phyloP scores from a whole-genome alignment of 2,113 vertebrate species.

The Scolopax mira region DNA sequence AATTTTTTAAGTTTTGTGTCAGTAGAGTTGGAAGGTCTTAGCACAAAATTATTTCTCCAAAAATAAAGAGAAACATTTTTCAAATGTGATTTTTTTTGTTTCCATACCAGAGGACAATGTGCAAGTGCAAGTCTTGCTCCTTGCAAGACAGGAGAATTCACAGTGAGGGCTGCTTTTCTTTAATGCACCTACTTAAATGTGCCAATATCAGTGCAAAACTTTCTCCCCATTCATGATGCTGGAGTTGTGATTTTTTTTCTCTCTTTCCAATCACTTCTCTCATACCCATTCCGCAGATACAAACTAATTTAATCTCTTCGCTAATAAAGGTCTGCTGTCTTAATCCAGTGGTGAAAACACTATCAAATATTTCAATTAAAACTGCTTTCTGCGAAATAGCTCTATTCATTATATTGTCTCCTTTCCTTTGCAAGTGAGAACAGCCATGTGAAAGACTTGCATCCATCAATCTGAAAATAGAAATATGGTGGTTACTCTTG shows the following conservation, averaged over 20 bases:
- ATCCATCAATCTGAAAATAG: neutral
- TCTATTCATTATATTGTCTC: neutral
- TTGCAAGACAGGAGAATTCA: neutral
- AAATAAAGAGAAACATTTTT: neutral
- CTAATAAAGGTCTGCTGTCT: neutral
- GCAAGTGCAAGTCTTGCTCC: neutral
- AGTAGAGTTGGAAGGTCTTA: neutral
- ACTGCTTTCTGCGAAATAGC: neutral
- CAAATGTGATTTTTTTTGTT: neutral
- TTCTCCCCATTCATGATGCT: neutral
- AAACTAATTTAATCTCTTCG: neutral
- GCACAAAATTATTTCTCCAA: neutral
- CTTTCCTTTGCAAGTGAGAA: neutral
- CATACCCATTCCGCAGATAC: neutral
- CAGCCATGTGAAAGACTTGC: neutral
- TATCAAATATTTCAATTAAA: slow-evolving; percentile 8
- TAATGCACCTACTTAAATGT: neutral
- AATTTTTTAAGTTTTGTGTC: neutral
- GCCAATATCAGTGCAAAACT: neutral
- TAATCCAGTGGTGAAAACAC: neutral
- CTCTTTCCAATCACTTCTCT: neutral
- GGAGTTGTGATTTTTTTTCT: neutral
- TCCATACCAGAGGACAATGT: neutral
- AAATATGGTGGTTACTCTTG: neutral
- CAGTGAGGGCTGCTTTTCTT: neutral